These are phyloP conservation scores for Hypomecis punctinalis DNA, from an alignment of 2,888 invertebrate species.

Conservation along the genomic window DNA sequence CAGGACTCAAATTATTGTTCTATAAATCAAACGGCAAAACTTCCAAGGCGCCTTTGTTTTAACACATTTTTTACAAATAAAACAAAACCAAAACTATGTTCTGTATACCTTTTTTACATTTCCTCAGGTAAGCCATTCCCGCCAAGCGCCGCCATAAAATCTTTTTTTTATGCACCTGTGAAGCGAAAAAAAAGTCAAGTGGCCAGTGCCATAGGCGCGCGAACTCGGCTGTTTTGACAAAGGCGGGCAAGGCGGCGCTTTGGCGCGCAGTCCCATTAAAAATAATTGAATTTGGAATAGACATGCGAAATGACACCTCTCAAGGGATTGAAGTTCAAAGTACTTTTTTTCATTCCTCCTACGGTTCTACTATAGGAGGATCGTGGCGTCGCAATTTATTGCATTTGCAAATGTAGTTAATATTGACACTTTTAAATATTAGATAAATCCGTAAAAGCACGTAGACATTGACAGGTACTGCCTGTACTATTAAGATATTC, in stretches of 20 bases:
- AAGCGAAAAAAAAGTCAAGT: conserved; percentile 60
- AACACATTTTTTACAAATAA: neutral
- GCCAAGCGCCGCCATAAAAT: conserved; percentile 76
- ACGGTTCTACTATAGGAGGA: no score
- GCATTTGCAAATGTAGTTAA: no score
- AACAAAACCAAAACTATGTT: conserved; percentile 9
- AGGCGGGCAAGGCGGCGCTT: conserved; percentile 55
- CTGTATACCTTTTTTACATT: conserved; percentile 38
- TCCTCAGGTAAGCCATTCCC: conserved; percentile 46
- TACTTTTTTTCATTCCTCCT: no score
- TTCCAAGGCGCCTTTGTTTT: neutral
- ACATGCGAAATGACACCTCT: conserved; percentile 50
- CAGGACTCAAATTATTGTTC: no score
- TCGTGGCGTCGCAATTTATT: no score
- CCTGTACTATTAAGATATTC: no score
- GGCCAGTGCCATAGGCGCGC: conserved; percentile 44
- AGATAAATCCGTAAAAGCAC: no score
- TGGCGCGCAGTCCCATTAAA: conserved; percentile 57
- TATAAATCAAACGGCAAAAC: no score
- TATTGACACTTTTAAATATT: no score
- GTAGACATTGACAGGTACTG: no score
- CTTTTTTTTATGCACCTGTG: conserved; percentile 76
- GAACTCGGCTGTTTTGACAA: conserved; percentile 78
- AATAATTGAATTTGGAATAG: conserved; percentile 54
- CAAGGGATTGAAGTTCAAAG: neutral